A percentile compares a stretch with the other conserved stretches of the same genome.
Conservation (phyloP, 2,888 invertebrate genomes). For the Carabus problematicus region DNA sequence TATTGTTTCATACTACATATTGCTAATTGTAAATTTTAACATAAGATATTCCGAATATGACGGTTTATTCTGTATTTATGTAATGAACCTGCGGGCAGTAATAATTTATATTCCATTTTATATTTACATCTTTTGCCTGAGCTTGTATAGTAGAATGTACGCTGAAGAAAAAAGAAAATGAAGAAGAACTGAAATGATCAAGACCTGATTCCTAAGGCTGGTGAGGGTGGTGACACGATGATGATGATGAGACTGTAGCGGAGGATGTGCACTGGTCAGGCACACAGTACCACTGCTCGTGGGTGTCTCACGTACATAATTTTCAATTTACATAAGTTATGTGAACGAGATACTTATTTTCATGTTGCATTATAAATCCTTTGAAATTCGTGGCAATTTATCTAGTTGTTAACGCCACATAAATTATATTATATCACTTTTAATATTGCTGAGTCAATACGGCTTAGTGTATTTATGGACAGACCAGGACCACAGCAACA, state of each 20-base stretch:
- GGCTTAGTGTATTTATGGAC: slow-evolving; percentile 13
- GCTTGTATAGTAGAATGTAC: no score
- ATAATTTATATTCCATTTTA: no score
- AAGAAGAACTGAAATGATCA: no score
- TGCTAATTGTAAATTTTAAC: no score
- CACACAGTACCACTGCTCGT: slow-evolving; percentile 11
- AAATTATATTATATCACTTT: slow-evolving; percentile 43
- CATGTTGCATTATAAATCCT: slow-evolving; percentile 40
- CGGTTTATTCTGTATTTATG: no score
- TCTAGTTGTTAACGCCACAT: slow-evolving; percentile 42
- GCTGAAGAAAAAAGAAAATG: no score
- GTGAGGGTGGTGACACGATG: no score
- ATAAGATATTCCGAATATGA: no score
- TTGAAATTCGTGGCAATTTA: slow-evolving; percentile 42
- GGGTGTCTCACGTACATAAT: slow-evolving; percentile 38
- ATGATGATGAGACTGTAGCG: neutral
- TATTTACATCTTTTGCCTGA: no score
- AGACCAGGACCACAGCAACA: slow-evolving; percentile 5
- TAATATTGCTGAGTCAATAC: slow-evolving; percentile 41
- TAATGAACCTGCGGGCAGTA: no score
- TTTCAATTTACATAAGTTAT: slow-evolving; percentile 43
- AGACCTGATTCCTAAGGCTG: no score
- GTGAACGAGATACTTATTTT: slow-evolving; percentile 39
- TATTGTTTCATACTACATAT: no score
- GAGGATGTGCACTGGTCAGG: neutral